Evolutionary conservation across 2,797 vertebrate genomes (phyloP), one percentile per base, ranked within the genome.

Genomic region (Sciurus vulgaris): DNA sequence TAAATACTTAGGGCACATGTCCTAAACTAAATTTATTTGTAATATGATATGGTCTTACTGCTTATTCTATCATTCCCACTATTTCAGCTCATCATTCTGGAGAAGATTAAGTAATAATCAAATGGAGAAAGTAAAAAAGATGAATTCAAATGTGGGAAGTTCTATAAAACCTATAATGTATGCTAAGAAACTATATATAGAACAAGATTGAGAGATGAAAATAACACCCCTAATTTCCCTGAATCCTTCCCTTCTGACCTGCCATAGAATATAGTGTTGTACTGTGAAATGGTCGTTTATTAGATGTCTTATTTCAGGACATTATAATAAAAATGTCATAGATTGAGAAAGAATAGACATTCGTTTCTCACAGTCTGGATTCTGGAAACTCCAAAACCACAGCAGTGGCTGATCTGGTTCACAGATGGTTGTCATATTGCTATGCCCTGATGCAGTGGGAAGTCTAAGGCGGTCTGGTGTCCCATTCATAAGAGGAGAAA

Each of bases 61-160:
- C 0, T 38, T 54, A 76, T 0, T 63, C n/a, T 49, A 56, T 11
- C 24, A 67, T 28, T 10, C 2, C 30, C 6, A 78, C 35, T 69
- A 38, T 41, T 18, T 69, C 10, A 82, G 35, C 22, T 44, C 44
- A 63, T 24, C n/a, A 35, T 18, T 4, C 7, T 72, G 12, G 28
- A 86, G 30, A 94, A 87, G 63, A 76, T 49, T 17, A 79, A 76
- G 15, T 7, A 93, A 70, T 15, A 74, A 47, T 79, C 61, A 69
- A 59, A 35, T 67, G 11, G 17, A 63, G 10, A 49, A 73, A 26
- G 5, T 73, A 67, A 49, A 73, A 73, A n/a, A 94, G 24, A 87
- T 67, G 56, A 77, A 35, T n/a, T 78, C 44, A 83, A 90, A 73
- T 76, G 49, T 38, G 3, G 20, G 17, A 9, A 86, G 65, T 82